Evolutionary conservation across 2,113 vertebrate genomes (phyloP).

Genomic region (Corvus cornix): DNA sequence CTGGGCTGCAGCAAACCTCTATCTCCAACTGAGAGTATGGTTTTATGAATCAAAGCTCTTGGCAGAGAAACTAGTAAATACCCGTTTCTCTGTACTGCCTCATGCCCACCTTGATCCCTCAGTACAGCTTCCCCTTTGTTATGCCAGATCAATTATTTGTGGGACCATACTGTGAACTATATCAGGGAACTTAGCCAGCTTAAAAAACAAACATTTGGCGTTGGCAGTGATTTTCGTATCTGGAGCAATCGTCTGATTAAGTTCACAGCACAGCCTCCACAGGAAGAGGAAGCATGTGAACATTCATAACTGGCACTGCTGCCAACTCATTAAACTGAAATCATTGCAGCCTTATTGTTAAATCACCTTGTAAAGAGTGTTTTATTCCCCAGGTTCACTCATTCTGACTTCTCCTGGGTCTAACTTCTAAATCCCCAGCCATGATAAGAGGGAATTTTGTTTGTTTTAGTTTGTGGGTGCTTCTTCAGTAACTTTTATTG

Average conservation of each 20-base stretch:
- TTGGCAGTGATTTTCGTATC: conserved; percentile 25
- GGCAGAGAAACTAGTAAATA: conserved; percentile 10
- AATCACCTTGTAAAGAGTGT: neutral
- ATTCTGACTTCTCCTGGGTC: neutral
- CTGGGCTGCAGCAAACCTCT: neutral
- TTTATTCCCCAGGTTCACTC: neutral
- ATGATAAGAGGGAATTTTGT: neutral
- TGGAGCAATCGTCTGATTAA: neutral
- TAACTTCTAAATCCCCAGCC: neutral
- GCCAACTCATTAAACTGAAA: conserved; percentile 8
- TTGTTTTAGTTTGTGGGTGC: neutral
- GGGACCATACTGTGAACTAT: neutral
- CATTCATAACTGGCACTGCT: neutral
- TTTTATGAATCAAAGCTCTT: conserved; percentile 53
- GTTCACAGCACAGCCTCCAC: conserved; percentile 39
- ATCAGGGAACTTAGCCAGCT: conserved; percentile 28
- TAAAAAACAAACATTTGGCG: conserved; percentile 44
- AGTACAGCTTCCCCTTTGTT: neutral
- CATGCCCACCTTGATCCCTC: conserved; percentile 33
- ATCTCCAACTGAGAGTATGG: neutral
- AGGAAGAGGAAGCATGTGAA: conserved; percentile 31
- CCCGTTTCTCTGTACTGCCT: conserved; percentile 7
- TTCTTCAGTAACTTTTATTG: neutral
- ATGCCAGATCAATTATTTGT: conserved; percentile 51
- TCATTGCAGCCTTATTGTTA: conserved; percentile 9